A percentile compares a stretch with the other conserved stretches of the same genome.
These are phyloP conservation scores for Drymonia ruficornis DNA, from an alignment of 2,888 invertebrate genomes.

Conservation along the genomic window DNA sequence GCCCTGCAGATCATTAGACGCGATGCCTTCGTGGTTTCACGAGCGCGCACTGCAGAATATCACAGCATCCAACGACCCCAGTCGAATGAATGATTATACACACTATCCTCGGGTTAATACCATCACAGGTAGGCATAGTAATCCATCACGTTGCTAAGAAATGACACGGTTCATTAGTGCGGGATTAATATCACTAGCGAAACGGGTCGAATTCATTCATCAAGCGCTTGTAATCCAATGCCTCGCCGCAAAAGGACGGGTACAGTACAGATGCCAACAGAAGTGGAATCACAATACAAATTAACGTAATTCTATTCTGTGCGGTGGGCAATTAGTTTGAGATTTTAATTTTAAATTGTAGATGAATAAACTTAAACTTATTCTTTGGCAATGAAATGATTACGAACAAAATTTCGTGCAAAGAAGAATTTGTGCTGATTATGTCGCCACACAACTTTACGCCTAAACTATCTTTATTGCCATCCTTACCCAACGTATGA, in stretches of 20 bases:
- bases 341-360: not conserved
- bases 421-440: too few relatives aligned
- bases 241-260: constrained; percentile 35
- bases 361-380: not conserved
- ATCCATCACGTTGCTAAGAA: constrained; percentile 33
- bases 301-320: constrained; percentile 23
- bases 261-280: constrained; percentile 37
- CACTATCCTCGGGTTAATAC: not conserved
- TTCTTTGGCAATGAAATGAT: too few relatives aligned
- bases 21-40: too few relatives aligned
- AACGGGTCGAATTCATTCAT: constrained; percentile 48
- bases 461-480: too few relatives aligned
- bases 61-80: not conserved
- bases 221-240: constrained; percentile 48
- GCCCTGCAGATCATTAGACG: too few relatives aligned
- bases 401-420: too few relatives aligned
- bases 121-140: constrained; percentile 7
- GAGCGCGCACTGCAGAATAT: too few relatives aligned
- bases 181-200: constrained; percentile 46
- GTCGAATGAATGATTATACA: not conserved
- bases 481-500: too few relatives aligned
- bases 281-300: constrained; percentile 30
- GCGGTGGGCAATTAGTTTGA: constrained; percentile 25
- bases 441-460: too few relatives aligned
- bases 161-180: constrained; percentile 51